A percentile compares a stretch with the other conserved stretches of the same genome.
Evolutionary conservation across 2,888 invertebrate genomes (phyloP).

Genomic region (Macrophya alboannulata): DNA sequence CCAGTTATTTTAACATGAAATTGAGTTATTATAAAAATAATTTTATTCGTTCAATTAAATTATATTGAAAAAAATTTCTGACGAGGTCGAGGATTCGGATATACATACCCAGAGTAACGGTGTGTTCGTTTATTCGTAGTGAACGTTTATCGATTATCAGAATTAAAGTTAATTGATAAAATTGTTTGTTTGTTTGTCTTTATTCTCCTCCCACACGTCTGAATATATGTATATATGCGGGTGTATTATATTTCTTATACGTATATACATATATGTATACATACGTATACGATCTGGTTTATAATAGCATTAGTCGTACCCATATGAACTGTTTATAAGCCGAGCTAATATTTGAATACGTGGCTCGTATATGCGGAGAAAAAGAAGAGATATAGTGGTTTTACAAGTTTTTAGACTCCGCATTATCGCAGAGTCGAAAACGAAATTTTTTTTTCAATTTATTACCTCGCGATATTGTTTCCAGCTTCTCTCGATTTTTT

Average conservation of each 20-base stretch:
- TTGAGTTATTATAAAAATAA: background rate
- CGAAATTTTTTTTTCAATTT: background rate
- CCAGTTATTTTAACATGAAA: background rate
- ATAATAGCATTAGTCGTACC: conserved; percentile 1
- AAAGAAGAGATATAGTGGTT: background rate
- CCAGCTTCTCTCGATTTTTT: background rate
- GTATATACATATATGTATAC: background rate
- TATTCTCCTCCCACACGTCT: background rate
- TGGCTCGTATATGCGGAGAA: background rate
- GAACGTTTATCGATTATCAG: conserved; percentile 11
- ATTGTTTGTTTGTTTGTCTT: background rate
- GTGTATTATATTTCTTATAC: background rate
- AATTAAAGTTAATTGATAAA: conserved; percentile 3
- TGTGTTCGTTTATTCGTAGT: background rate
- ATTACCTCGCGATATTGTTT: background rate
- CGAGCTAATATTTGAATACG: conserved; percentile 13
- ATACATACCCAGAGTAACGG: too few species aligned
- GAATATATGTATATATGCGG: background rate
- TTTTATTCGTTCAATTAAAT: background rate
- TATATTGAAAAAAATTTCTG: background rate
- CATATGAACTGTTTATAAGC: background rate
- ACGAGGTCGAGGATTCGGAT: background rate
- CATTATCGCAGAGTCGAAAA: background rate
- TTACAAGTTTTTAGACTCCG: background rate
- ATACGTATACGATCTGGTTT: background rate